Evolutionary conservation across 1,140 invertebrate genomes (phyloP).

Genomic region (Penaeus vannamei): DNA sequence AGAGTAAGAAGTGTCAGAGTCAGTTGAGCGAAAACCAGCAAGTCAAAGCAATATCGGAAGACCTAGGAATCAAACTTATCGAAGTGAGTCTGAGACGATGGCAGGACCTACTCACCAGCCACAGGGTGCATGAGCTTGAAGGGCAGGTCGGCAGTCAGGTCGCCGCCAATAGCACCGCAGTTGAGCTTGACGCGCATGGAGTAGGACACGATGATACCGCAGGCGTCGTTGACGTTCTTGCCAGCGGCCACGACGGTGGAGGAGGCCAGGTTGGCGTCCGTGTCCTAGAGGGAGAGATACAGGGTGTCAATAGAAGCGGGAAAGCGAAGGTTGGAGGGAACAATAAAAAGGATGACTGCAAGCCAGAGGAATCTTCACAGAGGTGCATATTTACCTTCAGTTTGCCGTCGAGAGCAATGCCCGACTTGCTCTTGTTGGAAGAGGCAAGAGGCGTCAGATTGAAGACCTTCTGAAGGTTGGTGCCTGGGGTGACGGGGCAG

Average conservation of each 20-base stretch:
- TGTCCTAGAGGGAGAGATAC: constrained; percentile 7
- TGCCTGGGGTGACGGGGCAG: constrained; percentile 90
- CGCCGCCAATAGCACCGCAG: constrained; percentile 89
- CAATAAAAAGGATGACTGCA: no score
- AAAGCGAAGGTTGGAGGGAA: no score
- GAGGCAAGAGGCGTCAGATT: constrained; percentile 87
- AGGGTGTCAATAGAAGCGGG: not conserved
- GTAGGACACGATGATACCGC: constrained; percentile 93
- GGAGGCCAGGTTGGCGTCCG: constrained; percentile 89
- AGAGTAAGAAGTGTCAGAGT: not conserved
- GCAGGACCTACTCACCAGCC: not conserved
- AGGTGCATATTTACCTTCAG: constrained; percentile 76
- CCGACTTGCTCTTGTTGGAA: constrained; percentile 84
- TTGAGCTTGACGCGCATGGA: constrained; percentile 89
- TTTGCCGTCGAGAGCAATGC: constrained; percentile 88
- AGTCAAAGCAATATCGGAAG: not conserved
- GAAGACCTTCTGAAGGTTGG: constrained; percentile 87
- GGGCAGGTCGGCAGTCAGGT: constrained; percentile 89
- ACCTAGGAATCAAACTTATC: not conserved
- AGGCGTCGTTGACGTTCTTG: constrained; percentile 84
- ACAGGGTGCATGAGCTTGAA: constrained; percentile 88
- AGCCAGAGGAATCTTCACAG: constrained; percentile 74
- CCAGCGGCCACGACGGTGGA: constrained; percentile 89
- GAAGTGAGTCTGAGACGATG: no score
- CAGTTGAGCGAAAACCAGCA: no score